Percentiles rank a stretch among this genome's conserved stretches.
Conservation (phyloP, 64 coral and sea anemone genomes). For the Pachyseris speciosa region DNA sequence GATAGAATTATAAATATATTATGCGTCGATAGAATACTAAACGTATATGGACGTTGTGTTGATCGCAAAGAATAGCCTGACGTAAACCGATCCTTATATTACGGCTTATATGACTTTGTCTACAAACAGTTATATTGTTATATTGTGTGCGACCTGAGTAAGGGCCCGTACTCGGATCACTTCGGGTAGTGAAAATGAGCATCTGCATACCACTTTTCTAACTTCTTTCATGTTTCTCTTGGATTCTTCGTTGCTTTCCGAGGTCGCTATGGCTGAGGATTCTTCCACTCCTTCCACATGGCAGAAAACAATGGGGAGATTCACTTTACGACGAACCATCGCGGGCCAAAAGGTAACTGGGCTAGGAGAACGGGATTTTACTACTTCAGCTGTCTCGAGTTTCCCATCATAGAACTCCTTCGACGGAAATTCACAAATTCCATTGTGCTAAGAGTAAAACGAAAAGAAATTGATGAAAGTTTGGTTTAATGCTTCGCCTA, state of each 20-base stretch:
- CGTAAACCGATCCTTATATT: too few relatives aligned
- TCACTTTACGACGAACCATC: neutral
- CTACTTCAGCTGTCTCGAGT: conserved; percentile 48
- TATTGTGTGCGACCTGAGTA: too few relatives aligned
- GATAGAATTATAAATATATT: too few relatives aligned
- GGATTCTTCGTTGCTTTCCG: conserved; percentile 80
- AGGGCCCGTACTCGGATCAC: too few relatives aligned
- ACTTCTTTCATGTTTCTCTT: conserved; percentile 88
- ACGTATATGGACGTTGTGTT: too few relatives aligned
- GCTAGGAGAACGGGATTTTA: conserved; percentile 25
- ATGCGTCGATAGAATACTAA: too few relatives aligned
- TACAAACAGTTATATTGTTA: too few relatives aligned
- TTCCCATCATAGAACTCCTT: conserved; percentile 65
- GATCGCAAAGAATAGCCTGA: too few relatives aligned
- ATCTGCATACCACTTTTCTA: conserved; percentile 57
- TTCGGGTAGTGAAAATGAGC: too few relatives aligned
- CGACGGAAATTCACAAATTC: conserved; percentile 85
- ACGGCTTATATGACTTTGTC: too few relatives aligned
- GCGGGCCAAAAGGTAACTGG: conserved; percentile 82
- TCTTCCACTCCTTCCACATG: conserved; percentile 87
- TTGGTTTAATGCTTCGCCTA: neutral
- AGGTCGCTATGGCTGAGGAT: conserved; percentile 62
- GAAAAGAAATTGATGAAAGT: too few relatives aligned
- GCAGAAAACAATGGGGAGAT: conserved; percentile 70
- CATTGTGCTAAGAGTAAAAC: conserved; percentile 42